Conservation (phyloP, 53 echinoderm and acorn worm genomes). For the Patiria pectinifera region DNA sequence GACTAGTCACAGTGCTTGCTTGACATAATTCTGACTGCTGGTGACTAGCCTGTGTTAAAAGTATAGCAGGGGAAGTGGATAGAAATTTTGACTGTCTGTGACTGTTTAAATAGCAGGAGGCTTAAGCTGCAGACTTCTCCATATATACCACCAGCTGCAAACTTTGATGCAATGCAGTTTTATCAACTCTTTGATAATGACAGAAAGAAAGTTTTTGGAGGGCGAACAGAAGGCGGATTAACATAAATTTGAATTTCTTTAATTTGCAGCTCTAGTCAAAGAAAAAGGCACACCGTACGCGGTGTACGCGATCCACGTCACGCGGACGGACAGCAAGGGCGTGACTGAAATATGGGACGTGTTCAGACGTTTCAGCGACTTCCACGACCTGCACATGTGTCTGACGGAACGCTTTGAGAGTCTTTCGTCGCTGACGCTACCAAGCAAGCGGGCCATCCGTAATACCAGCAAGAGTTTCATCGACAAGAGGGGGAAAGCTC, state of each 20-base stretch:
- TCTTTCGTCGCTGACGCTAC: slow-evolving; percentile 77
- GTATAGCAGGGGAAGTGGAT: no score
- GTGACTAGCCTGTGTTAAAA: no score
- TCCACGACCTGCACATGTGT: slow-evolving; percentile 96
- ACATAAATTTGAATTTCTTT: neutral
- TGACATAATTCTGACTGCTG: no score
- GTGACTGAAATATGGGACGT: slow-evolving; percentile 96
- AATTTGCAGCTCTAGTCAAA: slow-evolving; percentile 74
- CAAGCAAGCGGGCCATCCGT: slow-evolving; percentile 87
- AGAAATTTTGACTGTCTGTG: no score
- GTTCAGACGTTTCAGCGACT: slow-evolving; percentile 93
- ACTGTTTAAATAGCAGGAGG: no score
- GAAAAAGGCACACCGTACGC: slow-evolving; percentile 88
- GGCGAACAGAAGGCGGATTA: no score
- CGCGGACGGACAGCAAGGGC: slow-evolving; percentile 79
- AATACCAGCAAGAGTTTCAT: slow-evolving; percentile 91
- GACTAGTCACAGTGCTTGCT: no score
- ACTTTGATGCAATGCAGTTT: no score
- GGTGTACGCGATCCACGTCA: slow-evolving; percentile 89
- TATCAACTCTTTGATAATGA: no score
- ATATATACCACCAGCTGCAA: no score
- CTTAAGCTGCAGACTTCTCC: no score
- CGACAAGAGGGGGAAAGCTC: slow-evolving; percentile 86
- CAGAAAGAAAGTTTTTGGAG: no score
- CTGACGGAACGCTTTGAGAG: slow-evolving; percentile 82